These are phyloP conservation scores for Agrotis segetum DNA, from an alignment of 2,888 invertebrate species.

Conservation along the genomic window DNA sequence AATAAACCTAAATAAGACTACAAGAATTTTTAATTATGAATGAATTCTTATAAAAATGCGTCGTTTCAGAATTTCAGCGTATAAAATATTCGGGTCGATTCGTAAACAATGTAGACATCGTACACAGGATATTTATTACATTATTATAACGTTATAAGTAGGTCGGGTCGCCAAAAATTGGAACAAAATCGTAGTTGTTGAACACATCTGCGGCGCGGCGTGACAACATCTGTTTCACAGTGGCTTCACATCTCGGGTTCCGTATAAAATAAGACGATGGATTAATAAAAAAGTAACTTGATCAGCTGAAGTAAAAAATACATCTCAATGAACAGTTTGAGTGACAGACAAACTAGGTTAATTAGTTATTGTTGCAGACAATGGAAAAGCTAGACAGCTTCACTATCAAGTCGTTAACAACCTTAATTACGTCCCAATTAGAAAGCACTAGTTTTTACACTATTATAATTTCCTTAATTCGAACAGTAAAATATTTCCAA, in stretches of 20 bases:
- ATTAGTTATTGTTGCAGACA: slow-evolving; percentile 64
- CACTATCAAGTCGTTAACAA: slow-evolving; percentile 28
- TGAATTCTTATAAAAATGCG: slow-evolving; percentile 14
- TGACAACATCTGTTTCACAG: slow-evolving; percentile 34
- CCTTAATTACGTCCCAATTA: slow-evolving; percentile 48
- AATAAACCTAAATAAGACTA: not conserved
- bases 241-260: not conserved
- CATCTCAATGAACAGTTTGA: slow-evolving; percentile 51
- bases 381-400: slow-evolving; percentile 44
- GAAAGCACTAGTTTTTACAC: slow-evolving; percentile 38
- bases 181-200: slow-evolving; percentile 6
- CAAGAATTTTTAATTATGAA: slow-evolving; percentile 31
- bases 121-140: slow-evolving; percentile 20
- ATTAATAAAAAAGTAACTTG: slow-evolving; percentile 35
- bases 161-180: slow-evolving; percentile 32
- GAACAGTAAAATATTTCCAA: slow-evolving; percentile 18
- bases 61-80: slow-evolving; percentile 12
- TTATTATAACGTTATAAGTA: slow-evolving; percentile 28
- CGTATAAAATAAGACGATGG: slow-evolving; percentile 14
- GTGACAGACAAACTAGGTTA: slow-evolving; percentile 61
- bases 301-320: slow-evolving; percentile 47
- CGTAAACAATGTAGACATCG: slow-evolving; percentile 39
- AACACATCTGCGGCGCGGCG: slow-evolving; percentile 37
- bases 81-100: slow-evolving; percentile 38
- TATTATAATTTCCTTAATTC: slow-evolving; percentile 12